phyloP scores from a whole-genome alignment of 2,113 vertebrate genomes.

The Pipra filicauda region DNA sequence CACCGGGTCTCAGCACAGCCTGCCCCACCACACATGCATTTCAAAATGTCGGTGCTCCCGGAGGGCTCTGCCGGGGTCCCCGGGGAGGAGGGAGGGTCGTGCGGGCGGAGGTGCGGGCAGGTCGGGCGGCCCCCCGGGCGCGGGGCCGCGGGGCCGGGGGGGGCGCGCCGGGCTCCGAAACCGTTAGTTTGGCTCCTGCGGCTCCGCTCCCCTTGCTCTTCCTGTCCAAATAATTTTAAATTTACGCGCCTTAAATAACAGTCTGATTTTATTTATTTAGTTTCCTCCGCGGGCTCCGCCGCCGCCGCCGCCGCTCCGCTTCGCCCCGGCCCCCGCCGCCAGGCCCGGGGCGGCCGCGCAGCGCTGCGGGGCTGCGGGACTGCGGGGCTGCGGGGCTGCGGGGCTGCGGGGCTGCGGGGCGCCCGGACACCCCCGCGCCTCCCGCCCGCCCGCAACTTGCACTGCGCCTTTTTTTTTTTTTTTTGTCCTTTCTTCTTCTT shows the following conservation, averaged over 20 bases:
- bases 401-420: too few relatives aligned
- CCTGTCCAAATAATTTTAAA: constrained; percentile 82
- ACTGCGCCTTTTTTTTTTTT: not conserved
- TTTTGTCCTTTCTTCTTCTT: not conserved
- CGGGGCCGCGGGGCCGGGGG: not conserved
- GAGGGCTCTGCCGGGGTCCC: not conserved
- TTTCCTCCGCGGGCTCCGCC: constrained; percentile 53
- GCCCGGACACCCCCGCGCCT: not conserved
- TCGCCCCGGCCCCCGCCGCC: not conserved
- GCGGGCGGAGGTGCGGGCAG: not conserved
- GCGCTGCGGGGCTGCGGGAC: too few relatives aligned
- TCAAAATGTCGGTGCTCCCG: constrained; percentile 61
- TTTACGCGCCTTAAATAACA: constrained; percentile 81
- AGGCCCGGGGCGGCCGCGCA: not conserved
- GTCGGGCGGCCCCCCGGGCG: not conserved
- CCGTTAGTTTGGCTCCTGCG: constrained; percentile 68
- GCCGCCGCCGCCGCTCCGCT: not conserved
- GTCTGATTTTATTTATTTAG: constrained; percentile 67
- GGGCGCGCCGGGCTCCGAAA: constrained; percentile 36
- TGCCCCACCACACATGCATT: not conserved
- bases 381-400: too few relatives aligned
- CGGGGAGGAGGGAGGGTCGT: not conserved
- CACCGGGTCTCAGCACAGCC: not conserved
- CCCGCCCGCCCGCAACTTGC: not conserved
- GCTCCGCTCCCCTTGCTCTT: constrained; percentile 76